Evolutionary conservation across 2,113 vertebrate species (phyloP).

Genomic region (Andinoacara biseriatus): DNA sequence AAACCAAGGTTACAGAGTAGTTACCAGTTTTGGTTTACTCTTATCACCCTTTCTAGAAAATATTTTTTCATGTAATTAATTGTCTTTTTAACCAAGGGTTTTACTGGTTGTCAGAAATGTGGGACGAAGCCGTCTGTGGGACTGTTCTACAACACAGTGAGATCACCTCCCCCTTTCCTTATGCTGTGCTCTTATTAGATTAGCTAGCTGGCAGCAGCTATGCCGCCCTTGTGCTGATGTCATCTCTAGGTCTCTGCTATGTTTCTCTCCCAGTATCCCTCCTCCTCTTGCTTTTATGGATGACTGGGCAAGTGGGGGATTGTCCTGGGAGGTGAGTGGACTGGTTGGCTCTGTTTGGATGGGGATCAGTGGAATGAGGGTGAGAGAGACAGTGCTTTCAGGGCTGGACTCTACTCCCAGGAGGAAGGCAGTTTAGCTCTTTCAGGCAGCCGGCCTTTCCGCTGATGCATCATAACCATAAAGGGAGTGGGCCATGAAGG

Average conservation of each 20-base stretch:
- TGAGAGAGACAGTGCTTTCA: slow-evolving; percentile 40
- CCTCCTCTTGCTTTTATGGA: slow-evolving; percentile 29
- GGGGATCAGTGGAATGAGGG: slow-evolving; percentile 38
- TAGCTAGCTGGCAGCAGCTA: slow-evolving; percentile 44
- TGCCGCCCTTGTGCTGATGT: slow-evolving; percentile 57
- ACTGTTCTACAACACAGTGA: not conserved
- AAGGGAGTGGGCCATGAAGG: slow-evolving; percentile 71
- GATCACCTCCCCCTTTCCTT: not conserved
- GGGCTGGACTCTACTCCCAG: slow-evolving; percentile 9
- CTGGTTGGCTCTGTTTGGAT: slow-evolving; percentile 36
- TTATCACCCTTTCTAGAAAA: not conserved
- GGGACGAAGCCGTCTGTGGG: not conserved
- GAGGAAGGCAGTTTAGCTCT: slow-evolving; percentile 42
- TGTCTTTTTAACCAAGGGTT: not conserved
- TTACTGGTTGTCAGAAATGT: slow-evolving; percentile 10
- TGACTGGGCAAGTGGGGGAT: slow-evolving; percentile 52
- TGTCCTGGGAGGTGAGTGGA: slow-evolving; percentile 31
- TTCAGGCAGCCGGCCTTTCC: slow-evolving; percentile 17
- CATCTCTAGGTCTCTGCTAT: slow-evolving; percentile 53
- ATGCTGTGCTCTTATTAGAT: slow-evolving; percentile 50
- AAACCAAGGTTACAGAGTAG: not conserved
- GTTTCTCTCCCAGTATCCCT: slow-evolving; percentile 1
- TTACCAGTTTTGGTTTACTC: not conserved
- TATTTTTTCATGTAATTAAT: not conserved
- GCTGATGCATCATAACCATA: slow-evolving; percentile 55